Evolutionary conservation across 2,888 invertebrate genomes (phyloP).

Genomic region (Tetragonula carbonaria): DNA sequence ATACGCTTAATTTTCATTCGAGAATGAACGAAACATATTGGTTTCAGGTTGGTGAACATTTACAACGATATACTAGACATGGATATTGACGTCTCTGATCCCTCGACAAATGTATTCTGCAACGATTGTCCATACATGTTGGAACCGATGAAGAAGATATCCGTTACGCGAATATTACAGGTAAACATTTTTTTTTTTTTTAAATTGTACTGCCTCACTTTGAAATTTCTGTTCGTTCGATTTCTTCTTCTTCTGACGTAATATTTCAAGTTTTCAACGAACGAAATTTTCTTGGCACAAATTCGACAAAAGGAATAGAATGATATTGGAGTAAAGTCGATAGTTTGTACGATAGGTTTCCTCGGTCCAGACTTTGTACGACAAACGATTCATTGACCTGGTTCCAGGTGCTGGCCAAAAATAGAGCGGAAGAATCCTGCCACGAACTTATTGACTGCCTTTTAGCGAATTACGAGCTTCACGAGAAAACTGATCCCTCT

Average conservation of each 20-base stretch:
- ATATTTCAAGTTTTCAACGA: background rate
- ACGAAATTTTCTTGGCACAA: background rate
- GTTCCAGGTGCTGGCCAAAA: constrained; percentile 87
- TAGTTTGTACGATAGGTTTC: background rate
- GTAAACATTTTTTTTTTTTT: constrained; percentile 79
- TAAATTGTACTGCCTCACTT: constrained; percentile 47
- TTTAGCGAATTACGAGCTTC: constrained; percentile 88
- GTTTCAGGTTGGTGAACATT: constrained; percentile 87
- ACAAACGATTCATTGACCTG: background rate
- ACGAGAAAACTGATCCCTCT: constrained; percentile 84
- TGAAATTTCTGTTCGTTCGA: background rate
- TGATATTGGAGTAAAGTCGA: background rate
- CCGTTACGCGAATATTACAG: constrained; percentile 90
- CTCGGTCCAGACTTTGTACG: background rate
- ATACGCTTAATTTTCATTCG: background rate
- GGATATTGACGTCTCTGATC: constrained; percentile 86
- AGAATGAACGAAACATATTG: background rate
- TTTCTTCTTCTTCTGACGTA: background rate
- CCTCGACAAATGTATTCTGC: constrained; percentile 88
- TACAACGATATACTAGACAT: constrained; percentile 87
- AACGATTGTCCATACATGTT: constrained; percentile 91
- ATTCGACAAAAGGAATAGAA: background rate
- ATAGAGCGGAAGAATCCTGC: constrained; percentile 89
- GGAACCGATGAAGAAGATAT: constrained; percentile 89
- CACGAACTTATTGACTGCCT: constrained; percentile 90